phyloP scores from a whole-genome alignment of 2,113 vertebrate genomes.

The Rhabdornis inornatus region DNA sequence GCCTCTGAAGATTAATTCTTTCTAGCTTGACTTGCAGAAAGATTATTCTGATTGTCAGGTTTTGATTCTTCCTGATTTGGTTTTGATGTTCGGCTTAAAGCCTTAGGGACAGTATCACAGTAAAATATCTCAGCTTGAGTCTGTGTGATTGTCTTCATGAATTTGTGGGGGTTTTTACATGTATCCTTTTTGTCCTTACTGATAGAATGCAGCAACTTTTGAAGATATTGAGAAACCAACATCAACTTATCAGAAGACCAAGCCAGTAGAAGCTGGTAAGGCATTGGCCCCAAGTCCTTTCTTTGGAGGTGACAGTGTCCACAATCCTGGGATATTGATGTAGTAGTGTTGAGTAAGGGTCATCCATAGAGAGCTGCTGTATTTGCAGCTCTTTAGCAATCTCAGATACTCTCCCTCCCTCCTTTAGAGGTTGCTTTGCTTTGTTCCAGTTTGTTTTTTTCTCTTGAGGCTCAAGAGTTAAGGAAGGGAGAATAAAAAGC shows the following conservation, averaged over 20 bases:
- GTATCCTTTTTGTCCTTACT: not conserved
- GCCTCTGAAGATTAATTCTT: not conserved
- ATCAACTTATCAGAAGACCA: conserved; percentile 88
- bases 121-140: not conserved
- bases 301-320: not conserved
- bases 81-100: not conserved
- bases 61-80: not conserved
- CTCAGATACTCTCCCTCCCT: not conserved
- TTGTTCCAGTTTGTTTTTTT: not conserved
- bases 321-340: not conserved
- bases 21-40: not conserved
- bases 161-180: not conserved
- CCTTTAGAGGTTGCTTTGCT: not conserved
- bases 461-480: not conserved
- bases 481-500: not conserved
- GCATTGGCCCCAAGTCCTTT: not conserved
- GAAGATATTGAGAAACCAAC: conserved; percentile 84
- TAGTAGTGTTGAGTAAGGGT: not conserved
- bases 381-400: not conserved
- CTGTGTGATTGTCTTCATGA: not conserved
- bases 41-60: not conserved
- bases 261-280: conserved; percentile 90
- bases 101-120: not conserved
- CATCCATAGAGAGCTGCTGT: not conserved
- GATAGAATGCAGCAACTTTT: conserved; percentile 87